These are phyloP conservation scores for Embidobia sp. DNA, from an alignment of 2,888 invertebrate genomes.

Conservation along the genomic window DNA sequence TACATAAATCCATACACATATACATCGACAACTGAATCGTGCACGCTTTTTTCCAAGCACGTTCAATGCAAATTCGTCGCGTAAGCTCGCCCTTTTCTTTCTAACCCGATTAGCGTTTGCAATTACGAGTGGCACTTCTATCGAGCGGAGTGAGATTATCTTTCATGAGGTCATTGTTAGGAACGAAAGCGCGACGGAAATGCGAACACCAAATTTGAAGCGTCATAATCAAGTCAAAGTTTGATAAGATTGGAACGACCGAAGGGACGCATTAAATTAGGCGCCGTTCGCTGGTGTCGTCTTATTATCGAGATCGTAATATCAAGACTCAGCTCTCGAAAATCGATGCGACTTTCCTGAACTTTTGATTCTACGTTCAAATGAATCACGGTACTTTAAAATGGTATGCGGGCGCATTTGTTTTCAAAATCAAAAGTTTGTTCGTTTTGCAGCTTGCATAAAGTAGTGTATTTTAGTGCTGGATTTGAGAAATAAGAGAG, in stretches of 20 bases:
- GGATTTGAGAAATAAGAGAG: too few species aligned
- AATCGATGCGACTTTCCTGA: not conserved
- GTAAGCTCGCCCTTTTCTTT: slow-evolving; percentile 17
- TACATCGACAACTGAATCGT: too few species aligned
- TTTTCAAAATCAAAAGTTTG: too few species aligned
- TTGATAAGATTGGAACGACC: slow-evolving; percentile 48
- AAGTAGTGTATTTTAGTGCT: too few species aligned
- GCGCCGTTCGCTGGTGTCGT: slow-evolving; percentile 9
- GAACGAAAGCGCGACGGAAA: slow-evolving; percentile 23
- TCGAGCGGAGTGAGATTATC: slow-evolving; percentile 35
- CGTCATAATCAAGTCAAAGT: slow-evolving; percentile 49
- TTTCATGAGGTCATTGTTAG: slow-evolving; percentile 49
- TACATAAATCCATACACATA: too few species aligned
- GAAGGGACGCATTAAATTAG: slow-evolving; percentile 49
- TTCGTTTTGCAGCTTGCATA: too few species aligned
- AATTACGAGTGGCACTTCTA: slow-evolving; percentile 30
- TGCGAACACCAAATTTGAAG: slow-evolving; percentile 27
- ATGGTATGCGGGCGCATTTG: too few species aligned
- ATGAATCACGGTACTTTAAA: too few species aligned
- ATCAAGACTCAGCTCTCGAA: not conserved
- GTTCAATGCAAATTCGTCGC: slow-evolving; percentile 26
- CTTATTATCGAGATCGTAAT: slow-evolving; percentile 34
- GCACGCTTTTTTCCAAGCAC: too few species aligned
- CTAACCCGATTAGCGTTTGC: slow-evolving; percentile 47
- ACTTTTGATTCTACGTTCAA: not conserved